Conservation (phyloP, 2,888 invertebrate species). For the Tetranychus piercei region DNA sequence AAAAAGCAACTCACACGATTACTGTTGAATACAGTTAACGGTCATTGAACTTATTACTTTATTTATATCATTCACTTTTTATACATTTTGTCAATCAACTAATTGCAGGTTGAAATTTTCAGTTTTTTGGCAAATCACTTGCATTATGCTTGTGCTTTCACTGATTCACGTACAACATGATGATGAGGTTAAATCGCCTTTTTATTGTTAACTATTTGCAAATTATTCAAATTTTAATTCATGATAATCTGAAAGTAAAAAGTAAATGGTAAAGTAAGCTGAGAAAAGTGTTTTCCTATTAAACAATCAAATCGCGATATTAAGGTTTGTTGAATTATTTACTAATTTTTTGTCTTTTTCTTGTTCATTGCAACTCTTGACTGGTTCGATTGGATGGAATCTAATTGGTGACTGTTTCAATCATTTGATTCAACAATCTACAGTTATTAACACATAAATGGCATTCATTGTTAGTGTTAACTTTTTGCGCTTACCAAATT, state of each 20-base stretch:
- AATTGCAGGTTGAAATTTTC: background rate
- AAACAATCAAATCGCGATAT: too few species aligned
- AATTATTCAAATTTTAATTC: too few species aligned
- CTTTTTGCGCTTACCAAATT: slow-evolving; percentile 50
- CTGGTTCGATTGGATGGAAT: background rate
- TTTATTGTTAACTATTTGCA: too few species aligned
- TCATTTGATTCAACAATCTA: background rate
- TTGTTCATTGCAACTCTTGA: background rate
- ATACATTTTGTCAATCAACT: background rate
- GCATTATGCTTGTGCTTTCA: background rate
- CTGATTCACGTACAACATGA: too few species aligned
- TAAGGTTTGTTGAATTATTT: background rate
- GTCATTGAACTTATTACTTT: background rate
- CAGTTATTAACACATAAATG: slow-evolving; percentile 85
- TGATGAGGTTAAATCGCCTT: too few species aligned
- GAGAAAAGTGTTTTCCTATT: too few species aligned
- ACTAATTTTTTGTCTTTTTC: background rate
- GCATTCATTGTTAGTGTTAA: slow-evolving; percentile 85
- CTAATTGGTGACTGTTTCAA: background rate
- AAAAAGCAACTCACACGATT: background rate
- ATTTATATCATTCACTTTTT: background rate
- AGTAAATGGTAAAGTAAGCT: too few species aligned
- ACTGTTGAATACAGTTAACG: background rate
- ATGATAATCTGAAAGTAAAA: too few species aligned
- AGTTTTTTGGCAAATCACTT: background rate